A percentile compares a stretch with the other conserved stretches of the same genome.
Evolutionary conservation across 2,888 invertebrate species (phyloP).

Genomic region (Meloe dianella): DNA sequence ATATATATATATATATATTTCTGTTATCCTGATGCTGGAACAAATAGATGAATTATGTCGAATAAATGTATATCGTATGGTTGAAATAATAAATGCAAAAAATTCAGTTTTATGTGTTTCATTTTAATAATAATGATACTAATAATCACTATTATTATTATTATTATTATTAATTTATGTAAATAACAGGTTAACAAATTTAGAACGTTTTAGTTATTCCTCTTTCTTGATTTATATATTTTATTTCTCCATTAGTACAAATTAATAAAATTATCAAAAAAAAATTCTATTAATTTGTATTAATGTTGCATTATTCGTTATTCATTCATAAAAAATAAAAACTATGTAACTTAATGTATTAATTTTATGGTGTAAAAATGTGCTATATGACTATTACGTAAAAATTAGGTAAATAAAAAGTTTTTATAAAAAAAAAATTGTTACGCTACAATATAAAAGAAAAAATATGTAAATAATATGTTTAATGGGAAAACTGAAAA

Average conservation of each 20-base stretch:
- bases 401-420: constrained; percentile 28
- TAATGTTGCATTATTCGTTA: constrained; percentile 4
- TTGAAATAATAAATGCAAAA: constrained; percentile 55
- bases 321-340: constrained; percentile 24
- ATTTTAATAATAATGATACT: constrained; percentile 21
- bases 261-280: constrained; percentile 12
- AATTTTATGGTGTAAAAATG: constrained; percentile 32
- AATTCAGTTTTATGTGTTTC: constrained; percentile 51
- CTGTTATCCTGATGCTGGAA: constrained; percentile 52
- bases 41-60: constrained; percentile 53
- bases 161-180: constrained; percentile 13
- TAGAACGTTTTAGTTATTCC: neutral
- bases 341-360: constrained; percentile 31
- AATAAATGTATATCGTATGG: constrained; percentile 56
- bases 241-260: constrained; percentile 16
- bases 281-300: constrained; percentile 3
- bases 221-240: constrained; percentile 14
- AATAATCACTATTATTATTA: constrained; percentile 9
- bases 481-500: constrained; percentile 31
- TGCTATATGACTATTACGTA: constrained; percentile 31
- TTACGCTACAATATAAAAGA: constrained; percentile 30
- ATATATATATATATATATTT: constrained; percentile 38
- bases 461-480: constrained; percentile 30
- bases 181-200: constrained; percentile 14
- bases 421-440: constrained; percentile 34